Evolutionary conservation across 2,888 invertebrate species (phyloP), one percentile per base, ranked within the genome.

Genomic region (Arrhopalites spinosus): DNA sequence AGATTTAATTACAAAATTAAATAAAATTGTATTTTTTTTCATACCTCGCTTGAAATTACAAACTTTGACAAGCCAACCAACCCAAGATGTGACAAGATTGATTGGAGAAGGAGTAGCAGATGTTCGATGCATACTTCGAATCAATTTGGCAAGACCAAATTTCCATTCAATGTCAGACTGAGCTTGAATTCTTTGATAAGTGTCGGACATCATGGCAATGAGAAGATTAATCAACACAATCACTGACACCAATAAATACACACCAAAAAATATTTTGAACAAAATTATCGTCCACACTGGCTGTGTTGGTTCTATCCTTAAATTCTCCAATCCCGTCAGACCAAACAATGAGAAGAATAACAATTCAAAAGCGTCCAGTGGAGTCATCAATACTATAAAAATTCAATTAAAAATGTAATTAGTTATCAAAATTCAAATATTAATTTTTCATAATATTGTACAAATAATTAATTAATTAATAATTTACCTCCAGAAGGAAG

Each of bases 81-180:
- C 89, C 95, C 95, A 95, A 64, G 94, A 95, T 64, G 97, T 98
- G 84, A 99, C 90, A 81, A 99, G 90, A 87, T 99, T 99, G 82
- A 99, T 90, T 0, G 99, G 99, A 17, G 98, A 94, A 0, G 99
- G 98, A 0, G 99, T 98, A 0, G 98, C 96, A 75, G 94, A 96
- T 8, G 98, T 97, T 84, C 90, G 91, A 87, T 98, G 98, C 98
- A 99, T 99, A 85, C 97, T 97, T 82, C 98, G 89, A 85, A 99
- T 97, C 85, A 99, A 89, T 87, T 99, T 99, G 73, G 98, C 98
- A 84, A 99, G 87, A 36, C 99, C 98, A 86, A 97, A 99, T 87
- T 99, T 99, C 99, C 99, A 99, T 87, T 99, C 99, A 84, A 96
- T 98, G 87, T 99, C 99, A 64, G 98, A 98, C 90, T 98, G 98